Evolutionary conservation across 2,888 invertebrate genomes (phyloP).

Genomic region (Crioceris asparagi): DNA sequence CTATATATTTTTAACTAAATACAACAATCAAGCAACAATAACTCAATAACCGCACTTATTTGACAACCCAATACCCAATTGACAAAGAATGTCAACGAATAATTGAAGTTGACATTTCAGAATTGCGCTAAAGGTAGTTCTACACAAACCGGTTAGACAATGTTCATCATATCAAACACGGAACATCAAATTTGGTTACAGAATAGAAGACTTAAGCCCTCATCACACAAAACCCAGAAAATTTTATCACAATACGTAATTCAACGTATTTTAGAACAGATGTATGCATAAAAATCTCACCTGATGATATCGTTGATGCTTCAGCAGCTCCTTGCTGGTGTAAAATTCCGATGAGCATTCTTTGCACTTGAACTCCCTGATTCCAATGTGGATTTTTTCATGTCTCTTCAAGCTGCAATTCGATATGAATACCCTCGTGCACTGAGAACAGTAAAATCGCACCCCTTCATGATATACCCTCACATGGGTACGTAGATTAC

Average conservation of each 20-base stretch:
- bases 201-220: no score
- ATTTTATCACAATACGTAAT: background rate
- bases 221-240: no score
- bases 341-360: constrained; percentile 27
- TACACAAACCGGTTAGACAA: no score
- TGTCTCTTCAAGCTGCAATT: constrained; percentile 29
- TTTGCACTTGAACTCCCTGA: constrained; percentile 27
- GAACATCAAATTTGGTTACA: no score
- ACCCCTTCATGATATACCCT: constrained; percentile 28
- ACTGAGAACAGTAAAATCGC: constrained; percentile 28
- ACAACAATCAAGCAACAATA: no score
- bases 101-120: no score
- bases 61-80: no score
- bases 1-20: no score
- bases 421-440: constrained; percentile 24
- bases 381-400: constrained; percentile 27
- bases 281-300: constrained; percentile 14
- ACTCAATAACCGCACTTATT: no score
- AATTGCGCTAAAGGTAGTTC: no score
- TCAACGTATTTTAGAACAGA: constrained; percentile 1
- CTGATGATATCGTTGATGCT: constrained; percentile 29
- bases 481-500: constrained; percentile 28
- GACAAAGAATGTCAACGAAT: no score
- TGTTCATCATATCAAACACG: no score
- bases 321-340: constrained; percentile 27